Percentiles rank a stretch among this genome's conserved stretches.
These are phyloP conservation scores for Trissolcus basalis DNA, from an alignment of 1,140 invertebrate species.

Conservation along the genomic window DNA sequence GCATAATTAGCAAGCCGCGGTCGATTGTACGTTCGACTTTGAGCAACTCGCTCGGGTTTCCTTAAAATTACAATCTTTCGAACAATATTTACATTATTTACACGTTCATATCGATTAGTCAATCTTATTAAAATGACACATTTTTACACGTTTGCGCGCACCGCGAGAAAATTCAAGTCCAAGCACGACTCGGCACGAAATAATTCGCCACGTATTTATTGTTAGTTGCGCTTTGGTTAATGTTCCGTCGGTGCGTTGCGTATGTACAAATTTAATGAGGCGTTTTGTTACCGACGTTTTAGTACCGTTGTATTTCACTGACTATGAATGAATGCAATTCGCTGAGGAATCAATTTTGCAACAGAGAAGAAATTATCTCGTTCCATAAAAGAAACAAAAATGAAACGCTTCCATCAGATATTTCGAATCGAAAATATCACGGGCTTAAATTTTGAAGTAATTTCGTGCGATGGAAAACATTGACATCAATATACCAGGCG, in stretches of 20 bases:
- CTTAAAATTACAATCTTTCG: conserved; percentile 36
- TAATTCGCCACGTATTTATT: conserved; percentile 8
- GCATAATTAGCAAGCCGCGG: conserved; percentile 23
- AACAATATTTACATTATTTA: conserved; percentile 56
- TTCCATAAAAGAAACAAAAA: too few relatives aligned
- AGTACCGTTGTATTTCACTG: conserved; percentile 13
- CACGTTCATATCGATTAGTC: conserved; percentile 21
- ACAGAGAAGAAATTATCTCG: neutral
- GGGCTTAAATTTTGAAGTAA: too few relatives aligned
- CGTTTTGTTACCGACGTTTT: conserved; percentile 30
- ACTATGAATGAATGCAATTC: conserved; percentile 6
- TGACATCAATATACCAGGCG: too few relatives aligned
- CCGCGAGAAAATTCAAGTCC: conserved; percentile 5
- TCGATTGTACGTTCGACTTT: conserved; percentile 11
- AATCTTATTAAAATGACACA: conserved; percentile 23
- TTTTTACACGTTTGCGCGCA: conserved; percentile 29
- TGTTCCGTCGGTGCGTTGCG: conserved; percentile 28
- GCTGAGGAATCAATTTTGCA: conserved; percentile 19
- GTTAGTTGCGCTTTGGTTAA: conserved; percentile 28
- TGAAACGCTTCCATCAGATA: too few relatives aligned
- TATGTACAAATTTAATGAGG: conserved; percentile 45
- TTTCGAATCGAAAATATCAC: too few relatives aligned
- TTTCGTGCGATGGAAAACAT: too few relatives aligned
- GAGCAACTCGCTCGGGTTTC: conserved; percentile 12
- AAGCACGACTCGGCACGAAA: conserved; percentile 19